Base-by-base conservation (phyloP, 2,888 invertebrate genomes). In the Perithous albicinctus region DNA sequence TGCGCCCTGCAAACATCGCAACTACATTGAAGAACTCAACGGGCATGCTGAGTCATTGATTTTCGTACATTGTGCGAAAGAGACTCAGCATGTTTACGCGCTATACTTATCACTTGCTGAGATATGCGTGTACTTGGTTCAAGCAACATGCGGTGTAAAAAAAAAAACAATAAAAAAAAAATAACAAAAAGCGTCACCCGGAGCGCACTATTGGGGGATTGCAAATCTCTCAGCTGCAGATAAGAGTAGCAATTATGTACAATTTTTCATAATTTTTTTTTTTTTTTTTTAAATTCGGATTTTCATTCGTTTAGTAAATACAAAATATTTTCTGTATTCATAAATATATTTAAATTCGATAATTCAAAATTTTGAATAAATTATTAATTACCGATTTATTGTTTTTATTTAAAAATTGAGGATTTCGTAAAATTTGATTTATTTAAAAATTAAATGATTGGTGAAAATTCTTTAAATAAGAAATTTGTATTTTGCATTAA, bases 11-110 rank as follows among this genome's bases (percentile, higher is more conserved):
- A 76, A 80, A 80, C 80, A 80, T 66, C 61, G 43, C 46, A 48
- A 51, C 70, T 72, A 77, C 67, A 84, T 84, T 83, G 78, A 81
- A 85, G 73, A 82, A 83, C 85, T 70, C 82, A 78, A 82, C 84
- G 74, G 83, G 87, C 88, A 87, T 74, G 86, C 87, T 88, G 88
- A 59, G 86, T 83, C 77, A 88, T 89, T 88, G 86, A 88, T 59
- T 79, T 67, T 77, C 43, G 23, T 73, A 81, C 84, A 86, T 87
- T 87, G 88, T 85, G 70, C 46, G 48, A 72, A 63, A 46, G 64
- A 59, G 46, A 56, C 56, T 23, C 56, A 32, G 67, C 41, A 35
- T 29, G 67, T 46, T 35, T 18, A 12, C 74, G 61, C 67, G 61
- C 73, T 67, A 67, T 74, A 67, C 59, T 66, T 66, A 74, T 73